A percentile compares a stretch with the other conserved stretches of the same genome.
Evolutionary conservation across 2,113 vertebrate species (phyloP).

Genomic region (Tragelaphus imberbis): DNA sequence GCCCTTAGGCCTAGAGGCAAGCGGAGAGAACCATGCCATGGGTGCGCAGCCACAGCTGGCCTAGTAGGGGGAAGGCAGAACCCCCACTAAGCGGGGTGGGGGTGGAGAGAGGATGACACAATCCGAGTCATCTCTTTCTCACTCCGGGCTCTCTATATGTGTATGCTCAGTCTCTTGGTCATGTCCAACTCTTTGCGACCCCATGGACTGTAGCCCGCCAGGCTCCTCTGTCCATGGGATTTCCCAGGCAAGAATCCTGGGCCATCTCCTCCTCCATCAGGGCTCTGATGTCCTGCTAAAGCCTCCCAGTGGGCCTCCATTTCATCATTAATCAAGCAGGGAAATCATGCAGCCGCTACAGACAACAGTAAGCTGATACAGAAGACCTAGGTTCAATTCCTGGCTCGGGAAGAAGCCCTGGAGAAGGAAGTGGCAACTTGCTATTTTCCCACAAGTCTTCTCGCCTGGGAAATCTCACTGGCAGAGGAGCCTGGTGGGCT

Average conservation of each 20-base stretch:
- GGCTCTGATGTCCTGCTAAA: background rate
- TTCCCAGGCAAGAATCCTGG: background rate
- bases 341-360: background rate
- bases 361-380: background rate
- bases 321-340: background rate
- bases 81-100: no score
- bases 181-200: background rate
- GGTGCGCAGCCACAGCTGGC: background rate
- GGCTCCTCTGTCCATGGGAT: background rate
- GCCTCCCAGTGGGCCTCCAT: background rate
- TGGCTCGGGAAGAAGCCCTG: background rate
- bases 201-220: background rate
- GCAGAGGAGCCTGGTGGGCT: background rate
- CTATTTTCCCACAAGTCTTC: background rate
- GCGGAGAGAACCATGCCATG: accelerated
- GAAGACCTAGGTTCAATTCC: background rate
- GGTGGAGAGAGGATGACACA: accelerated
- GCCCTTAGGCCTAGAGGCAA: background rate
- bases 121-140: background rate
- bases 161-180: background rate
- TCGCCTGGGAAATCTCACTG: background rate
- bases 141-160: background rate
- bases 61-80: background rate
- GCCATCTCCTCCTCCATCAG: background rate
- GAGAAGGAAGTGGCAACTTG: background rate